Conservation (phyloP, 2,113 vertebrate species). For the Osmerus mordax region DNA sequence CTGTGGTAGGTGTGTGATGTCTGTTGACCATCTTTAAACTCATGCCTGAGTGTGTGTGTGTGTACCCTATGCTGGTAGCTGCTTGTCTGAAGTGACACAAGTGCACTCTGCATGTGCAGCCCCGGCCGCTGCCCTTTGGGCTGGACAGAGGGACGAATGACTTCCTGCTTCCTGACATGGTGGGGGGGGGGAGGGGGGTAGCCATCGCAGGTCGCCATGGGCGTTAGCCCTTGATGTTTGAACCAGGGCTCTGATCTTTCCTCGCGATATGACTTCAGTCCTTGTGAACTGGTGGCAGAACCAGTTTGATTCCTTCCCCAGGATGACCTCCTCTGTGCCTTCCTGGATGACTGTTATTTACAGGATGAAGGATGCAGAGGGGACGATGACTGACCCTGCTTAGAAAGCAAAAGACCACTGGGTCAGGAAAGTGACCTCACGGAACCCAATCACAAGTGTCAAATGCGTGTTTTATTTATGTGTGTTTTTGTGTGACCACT, state of each 20-base stretch:
- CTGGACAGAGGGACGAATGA: too few species aligned
- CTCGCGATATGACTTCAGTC: constrained; percentile 34
- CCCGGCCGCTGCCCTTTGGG: too few species aligned
- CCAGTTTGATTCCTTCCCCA: constrained; percentile 30
- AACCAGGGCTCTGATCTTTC: constrained; percentile 12
- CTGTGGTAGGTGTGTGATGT: constrained; percentile 35
- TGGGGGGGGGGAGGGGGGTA: too few species aligned
- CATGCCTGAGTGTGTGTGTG: constrained; percentile 29
- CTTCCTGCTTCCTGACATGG: too few species aligned
- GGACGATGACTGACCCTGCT: constrained; percentile 28
- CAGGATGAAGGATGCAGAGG: constrained; percentile 23
- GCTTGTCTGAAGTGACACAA: neutral
- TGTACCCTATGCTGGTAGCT: constrained; percentile 25
- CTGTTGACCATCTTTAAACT: constrained; percentile 28
- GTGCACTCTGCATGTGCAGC: neutral
- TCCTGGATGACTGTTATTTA: constrained; percentile 25
- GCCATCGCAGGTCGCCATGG: too few species aligned
- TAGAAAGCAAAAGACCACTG: constrained; percentile 20
- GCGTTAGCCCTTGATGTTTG: neutral
- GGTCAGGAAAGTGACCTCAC: constrained; percentile 17
- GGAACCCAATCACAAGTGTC: constrained; percentile 24
- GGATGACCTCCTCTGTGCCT: constrained; percentile 29
- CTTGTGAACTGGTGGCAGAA: constrained; percentile 30
- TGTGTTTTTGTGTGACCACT: constrained; percentile 28
- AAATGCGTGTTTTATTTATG: constrained; percentile 47